phyloP scores from a whole-genome alignment of 2,113 vertebrate species.

The Zapornia atra region DNA sequence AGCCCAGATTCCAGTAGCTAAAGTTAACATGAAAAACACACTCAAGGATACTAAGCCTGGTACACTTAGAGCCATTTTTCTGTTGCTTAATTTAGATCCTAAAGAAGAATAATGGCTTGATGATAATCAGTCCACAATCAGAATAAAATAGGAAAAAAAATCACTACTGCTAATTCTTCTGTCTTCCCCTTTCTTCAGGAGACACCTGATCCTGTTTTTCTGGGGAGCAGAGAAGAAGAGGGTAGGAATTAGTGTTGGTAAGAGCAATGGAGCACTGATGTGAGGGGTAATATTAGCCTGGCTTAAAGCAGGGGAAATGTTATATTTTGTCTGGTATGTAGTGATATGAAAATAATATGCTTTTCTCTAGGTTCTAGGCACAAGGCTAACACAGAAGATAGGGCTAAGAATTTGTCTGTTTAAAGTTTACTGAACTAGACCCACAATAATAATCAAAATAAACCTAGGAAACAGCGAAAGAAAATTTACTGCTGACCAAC shows the following conservation, averaged over 20 bases:
- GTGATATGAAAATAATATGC: not conserved
- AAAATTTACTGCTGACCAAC: not conserved
- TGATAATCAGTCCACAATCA: not conserved
- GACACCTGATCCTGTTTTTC: not conserved
- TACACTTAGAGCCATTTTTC: conserved; percentile 66
- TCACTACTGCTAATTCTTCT: not conserved
- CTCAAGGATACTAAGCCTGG: conserved; percentile 69
- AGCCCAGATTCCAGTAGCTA: conserved; percentile 81
- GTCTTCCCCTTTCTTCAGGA: not conserved
- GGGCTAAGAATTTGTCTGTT: not conserved
- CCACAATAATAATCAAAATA: not conserved
- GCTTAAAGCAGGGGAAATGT: not conserved
- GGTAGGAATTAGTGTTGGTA: not conserved
- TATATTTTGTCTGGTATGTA: conserved; percentile 2
- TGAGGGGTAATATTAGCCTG: not conserved
- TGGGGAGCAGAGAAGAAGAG: not conserved
- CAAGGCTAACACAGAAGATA: not conserved
- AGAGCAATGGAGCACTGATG: not conserved
- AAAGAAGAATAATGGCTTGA: not conserved
- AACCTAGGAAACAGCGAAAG: not conserved
- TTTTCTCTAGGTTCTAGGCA: not conserved
- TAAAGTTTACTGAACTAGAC: not conserved
- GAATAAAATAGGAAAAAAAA: not conserved
- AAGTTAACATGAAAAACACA: conserved; percentile 73
- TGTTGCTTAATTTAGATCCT: not conserved